phyloP scores from a whole-genome alignment of 2,888 invertebrate species.

The Ametastegia equiseti region DNA sequence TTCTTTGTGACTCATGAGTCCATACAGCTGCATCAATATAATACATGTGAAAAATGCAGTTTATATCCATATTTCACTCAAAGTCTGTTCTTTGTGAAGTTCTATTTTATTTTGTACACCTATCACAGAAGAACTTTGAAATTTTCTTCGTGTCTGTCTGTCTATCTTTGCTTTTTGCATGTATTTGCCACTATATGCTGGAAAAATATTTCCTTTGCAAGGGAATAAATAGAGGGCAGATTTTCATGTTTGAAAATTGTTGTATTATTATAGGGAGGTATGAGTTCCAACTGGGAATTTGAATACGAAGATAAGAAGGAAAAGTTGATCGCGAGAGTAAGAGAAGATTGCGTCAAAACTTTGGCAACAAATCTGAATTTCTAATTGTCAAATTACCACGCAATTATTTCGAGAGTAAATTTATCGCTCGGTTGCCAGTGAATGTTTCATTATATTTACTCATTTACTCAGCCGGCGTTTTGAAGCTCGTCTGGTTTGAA shows the following conservation, averaged over 20 bases:
- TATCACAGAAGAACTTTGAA: neutral
- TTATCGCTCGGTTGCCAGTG: slow-evolving; percentile 6
- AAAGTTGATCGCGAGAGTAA: slow-evolving; percentile 1
- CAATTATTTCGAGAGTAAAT: slow-evolving; percentile 14
- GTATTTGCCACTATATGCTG: neutral
- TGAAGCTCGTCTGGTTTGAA: neutral
- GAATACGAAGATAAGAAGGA: slow-evolving; percentile 9
- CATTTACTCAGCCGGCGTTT: neutral
- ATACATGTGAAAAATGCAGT: neutral
- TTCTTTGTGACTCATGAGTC: too few species aligned
- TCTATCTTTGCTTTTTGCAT: neutral
- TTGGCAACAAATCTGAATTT: slow-evolving; percentile 33
- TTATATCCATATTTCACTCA: too few species aligned
- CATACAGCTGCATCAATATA: too few species aligned
- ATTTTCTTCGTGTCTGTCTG: neutral
- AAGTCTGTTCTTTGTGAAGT: neutral
- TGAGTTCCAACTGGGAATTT: slow-evolving; percentile 3
- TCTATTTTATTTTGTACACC: neutral
- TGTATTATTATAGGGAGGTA: too few species aligned
- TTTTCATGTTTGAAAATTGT: neutral
- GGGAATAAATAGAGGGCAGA: neutral
- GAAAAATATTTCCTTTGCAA: neutral
- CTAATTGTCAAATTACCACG: slow-evolving; percentile 30
- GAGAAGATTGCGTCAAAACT: slow-evolving; percentile 25
- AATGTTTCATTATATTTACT: slow-evolving; percentile 20